phyloP scores from a whole-genome alignment of 2,797 vertebrate genomes.

The Diglossa cyanea region DNA sequence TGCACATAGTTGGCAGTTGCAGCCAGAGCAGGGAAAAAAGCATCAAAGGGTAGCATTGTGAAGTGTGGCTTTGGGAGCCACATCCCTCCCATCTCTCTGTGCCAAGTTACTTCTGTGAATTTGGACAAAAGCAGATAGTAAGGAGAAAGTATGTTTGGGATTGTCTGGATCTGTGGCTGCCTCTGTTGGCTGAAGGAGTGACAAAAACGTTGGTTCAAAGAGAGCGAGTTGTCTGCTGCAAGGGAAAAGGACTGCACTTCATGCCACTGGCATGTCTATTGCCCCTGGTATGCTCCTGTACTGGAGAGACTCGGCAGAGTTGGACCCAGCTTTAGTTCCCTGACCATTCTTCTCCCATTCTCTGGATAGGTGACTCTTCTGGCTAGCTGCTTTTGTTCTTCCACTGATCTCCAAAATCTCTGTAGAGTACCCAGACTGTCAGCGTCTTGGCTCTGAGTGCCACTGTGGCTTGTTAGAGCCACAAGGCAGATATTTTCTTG shows the following conservation, averaged over 20 bases:
- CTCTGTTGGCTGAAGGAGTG: not conserved
- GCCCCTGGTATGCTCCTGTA: not conserved
- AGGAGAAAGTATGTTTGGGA: not conserved
- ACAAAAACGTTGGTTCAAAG: not conserved
- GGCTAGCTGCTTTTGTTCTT: not conserved
- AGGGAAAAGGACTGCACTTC: not conserved
- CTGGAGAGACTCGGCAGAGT: not conserved
- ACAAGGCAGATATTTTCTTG: not conserved
- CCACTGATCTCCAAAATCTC: not conserved
- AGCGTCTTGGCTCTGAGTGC: not conserved
- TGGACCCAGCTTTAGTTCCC: not conserved
- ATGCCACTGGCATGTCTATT: accelerated
- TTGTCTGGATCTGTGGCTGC: not conserved
- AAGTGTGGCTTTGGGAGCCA: not conserved
- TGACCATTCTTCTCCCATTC: accelerated
- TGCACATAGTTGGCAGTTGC: not conserved
- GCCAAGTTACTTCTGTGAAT: not conserved
- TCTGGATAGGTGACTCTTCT: not conserved
- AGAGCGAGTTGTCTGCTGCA: not conserved
- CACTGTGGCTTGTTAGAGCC: not conserved
- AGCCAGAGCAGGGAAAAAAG: not conserved
- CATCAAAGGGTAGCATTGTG: not conserved
- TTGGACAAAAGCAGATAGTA: not conserved
- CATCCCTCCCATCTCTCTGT: not conserved
- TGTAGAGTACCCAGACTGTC: not conserved